phyloP scores from a whole-genome alignment of 2,797 vertebrate genomes.

The Parambassis ranga region DNA sequence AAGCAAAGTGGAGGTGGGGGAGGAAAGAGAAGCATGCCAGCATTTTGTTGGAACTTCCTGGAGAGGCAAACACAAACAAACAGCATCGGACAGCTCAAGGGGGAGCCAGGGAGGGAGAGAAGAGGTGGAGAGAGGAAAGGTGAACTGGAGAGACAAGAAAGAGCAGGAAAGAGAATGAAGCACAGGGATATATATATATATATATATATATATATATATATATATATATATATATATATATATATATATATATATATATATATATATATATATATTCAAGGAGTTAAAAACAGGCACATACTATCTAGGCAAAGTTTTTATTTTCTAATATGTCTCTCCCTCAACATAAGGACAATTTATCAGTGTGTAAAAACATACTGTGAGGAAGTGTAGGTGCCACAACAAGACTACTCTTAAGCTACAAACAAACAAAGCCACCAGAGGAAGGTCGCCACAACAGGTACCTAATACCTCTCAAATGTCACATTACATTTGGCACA shows the following conservation, averaged over 20 bases:
- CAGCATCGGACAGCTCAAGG: slow-evolving; percentile 41
- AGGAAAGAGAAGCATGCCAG: slow-evolving; percentile 60
- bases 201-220: too few species aligned
- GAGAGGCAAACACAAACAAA: slow-evolving; percentile 73
- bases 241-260: too few species aligned
- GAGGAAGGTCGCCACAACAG: not conserved
- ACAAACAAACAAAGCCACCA: not conserved
- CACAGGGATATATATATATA: not conserved
- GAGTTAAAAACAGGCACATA: too few species aligned
- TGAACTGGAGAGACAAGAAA: not conserved
- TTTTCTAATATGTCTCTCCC: too few species aligned
- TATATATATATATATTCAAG: too few species aligned
- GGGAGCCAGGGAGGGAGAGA: slow-evolving; percentile 12
- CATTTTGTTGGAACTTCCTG: slow-evolving; percentile 72
- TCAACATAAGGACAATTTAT: too few species aligned
- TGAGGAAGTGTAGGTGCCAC: too few species aligned
- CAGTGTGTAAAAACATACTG: too few species aligned
- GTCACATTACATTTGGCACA: too few species aligned
- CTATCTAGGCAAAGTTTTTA: not conserved
- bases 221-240: too few species aligned
- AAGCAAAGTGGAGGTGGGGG: slow-evolving; percentile 40
- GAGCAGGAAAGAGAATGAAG: not conserved
- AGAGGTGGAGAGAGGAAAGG: not conserved
- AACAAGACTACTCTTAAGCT: too few species aligned
- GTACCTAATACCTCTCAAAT: not conserved